Percentiles rank a stretch among this genome's conserved stretches.
These are phyloP conservation scores for Aphelocoma coerulescens DNA, from an alignment of 2,113 vertebrate species.

Conservation along the genomic window DNA sequence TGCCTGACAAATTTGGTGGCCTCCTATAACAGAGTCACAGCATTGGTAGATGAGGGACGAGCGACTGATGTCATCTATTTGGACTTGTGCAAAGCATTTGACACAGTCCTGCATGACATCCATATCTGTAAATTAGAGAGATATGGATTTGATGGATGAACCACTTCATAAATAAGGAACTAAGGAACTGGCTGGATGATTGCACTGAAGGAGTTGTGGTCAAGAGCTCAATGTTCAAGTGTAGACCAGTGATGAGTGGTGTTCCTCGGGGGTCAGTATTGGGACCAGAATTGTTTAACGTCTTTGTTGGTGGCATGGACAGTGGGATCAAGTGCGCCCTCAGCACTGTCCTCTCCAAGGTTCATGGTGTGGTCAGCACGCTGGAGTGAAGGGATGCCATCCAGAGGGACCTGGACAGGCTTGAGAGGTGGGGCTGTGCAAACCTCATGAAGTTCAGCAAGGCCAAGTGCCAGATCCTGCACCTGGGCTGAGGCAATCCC, in stretches of 20 bases:
- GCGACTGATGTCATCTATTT: accelerated
- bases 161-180: background rate
- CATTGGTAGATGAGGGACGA: background rate
- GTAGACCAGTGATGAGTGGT: background rate
- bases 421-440: background rate
- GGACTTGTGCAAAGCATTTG: background rate
- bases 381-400: background rate
- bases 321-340: background rate
- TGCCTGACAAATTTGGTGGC: background rate
- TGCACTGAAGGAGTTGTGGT: background rate
- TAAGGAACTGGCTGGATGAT: background rate
- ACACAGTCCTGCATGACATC: background rate
- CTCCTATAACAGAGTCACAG: background rate
- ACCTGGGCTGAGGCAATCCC: background rate
- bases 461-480: background rate
- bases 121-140: background rate
- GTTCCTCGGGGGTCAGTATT: background rate
- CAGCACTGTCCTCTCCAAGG: background rate
- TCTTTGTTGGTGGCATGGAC: background rate
- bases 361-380: background rate
- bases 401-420: background rate
- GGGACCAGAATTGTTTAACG: background rate
- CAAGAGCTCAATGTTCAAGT: background rate
- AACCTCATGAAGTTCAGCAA: background rate
- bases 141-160: background rate